phyloP scores from a whole-genome alignment of 2,113 vertebrate species.

The Lophochroa leadbeateri region DNA sequence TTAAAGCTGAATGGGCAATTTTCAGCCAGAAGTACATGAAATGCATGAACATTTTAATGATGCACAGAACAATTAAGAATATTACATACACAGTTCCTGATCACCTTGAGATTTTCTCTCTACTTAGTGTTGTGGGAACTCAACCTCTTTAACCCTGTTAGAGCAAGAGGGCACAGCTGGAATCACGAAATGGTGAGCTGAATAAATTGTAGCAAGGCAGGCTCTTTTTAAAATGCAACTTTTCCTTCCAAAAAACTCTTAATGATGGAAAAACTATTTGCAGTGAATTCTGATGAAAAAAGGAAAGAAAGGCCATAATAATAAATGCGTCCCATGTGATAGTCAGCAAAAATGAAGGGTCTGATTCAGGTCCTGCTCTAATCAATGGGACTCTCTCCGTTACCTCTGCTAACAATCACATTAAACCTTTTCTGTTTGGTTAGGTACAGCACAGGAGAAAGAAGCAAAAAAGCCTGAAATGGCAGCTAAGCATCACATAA shows the following conservation, averaged over 20 bases:
- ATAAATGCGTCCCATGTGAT: conserved; percentile 61
- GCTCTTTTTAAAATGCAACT: conserved; percentile 64
- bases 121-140: background rate
- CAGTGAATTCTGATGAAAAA: conserved; percentile 64
- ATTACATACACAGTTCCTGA: conserved; percentile 30
- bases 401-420: conserved; percentile 30
- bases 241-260: conserved; percentile 61
- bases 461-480: conserved; percentile 57
- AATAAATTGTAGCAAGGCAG: conserved; percentile 57
- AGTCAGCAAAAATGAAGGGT: conserved; percentile 45
- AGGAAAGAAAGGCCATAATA: background rate
- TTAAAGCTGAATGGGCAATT: conserved; percentile 57
- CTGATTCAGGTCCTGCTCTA: conserved; percentile 29
- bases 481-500: conserved; percentile 46
- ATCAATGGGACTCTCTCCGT: background rate
- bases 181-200: background rate
- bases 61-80: conserved; percentile 41
- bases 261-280: conserved; percentile 67
- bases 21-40: background rate
- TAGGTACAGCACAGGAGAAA: conserved; percentile 57
- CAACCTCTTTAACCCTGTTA: conserved; percentile 21
- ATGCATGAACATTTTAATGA: conserved; percentile 16
- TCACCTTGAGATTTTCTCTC: conserved; percentile 15
- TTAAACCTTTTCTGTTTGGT: background rate
- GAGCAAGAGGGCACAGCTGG: conserved; percentile 9